Conservation (phyloP, 1,140 invertebrate genomes). For the Tetramorium alpestre region DNA sequence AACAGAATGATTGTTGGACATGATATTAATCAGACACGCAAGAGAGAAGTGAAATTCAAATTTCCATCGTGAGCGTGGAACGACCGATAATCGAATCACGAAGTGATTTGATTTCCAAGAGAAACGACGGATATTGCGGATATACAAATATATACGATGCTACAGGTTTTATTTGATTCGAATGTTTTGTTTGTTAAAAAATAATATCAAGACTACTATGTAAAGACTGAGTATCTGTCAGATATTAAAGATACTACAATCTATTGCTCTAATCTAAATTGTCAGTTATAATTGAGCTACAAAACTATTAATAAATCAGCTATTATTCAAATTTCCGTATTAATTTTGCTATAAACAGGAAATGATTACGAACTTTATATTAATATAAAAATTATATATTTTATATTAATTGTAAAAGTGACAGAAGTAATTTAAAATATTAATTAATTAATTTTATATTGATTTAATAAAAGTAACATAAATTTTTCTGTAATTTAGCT, state of each 20-base stretch:
- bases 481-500: neutral
- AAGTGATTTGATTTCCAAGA: conserved; percentile 46
- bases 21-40: conserved; percentile 54
- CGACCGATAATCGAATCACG: conserved; percentile 57
- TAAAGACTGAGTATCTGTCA: conserved; percentile 18
- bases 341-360: neutral
- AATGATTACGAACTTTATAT: neutral
- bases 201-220: conserved; percentile 22
- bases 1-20: conserved; percentile 21
- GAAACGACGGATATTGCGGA: conserved; percentile 48
- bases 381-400: neutral
- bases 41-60: conserved; percentile 40
- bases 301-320: neutral
- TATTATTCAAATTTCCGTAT: neutral
- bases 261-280: neutral
- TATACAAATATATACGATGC: conserved; percentile 53
- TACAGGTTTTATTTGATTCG: conserved; percentile 48
- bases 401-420: neutral
- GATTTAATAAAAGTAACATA: neutral
- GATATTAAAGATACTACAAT: conserved; percentile 22
- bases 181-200: conserved; percentile 63
- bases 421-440: too few relatives aligned
- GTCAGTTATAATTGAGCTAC: neutral
- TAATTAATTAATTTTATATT: neutral
- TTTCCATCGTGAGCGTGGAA: conserved; percentile 42